phyloP scores from a whole-genome alignment of 2,113 vertebrate genomes.

The Microtus richardsoni region DNA sequence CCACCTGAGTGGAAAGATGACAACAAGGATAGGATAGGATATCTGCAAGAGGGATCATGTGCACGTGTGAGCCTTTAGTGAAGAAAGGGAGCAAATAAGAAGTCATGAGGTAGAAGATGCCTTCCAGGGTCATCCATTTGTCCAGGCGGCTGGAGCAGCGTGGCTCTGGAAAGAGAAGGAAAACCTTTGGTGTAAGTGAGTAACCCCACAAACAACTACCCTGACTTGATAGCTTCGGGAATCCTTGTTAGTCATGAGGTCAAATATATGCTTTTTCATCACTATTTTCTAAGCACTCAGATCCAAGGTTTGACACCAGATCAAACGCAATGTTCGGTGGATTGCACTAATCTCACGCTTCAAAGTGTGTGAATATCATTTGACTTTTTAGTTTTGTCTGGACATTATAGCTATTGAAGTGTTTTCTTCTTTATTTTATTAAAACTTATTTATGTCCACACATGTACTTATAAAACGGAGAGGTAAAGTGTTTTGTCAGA shows the following conservation, averaged over 20 bases:
- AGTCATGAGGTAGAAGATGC: neutral
- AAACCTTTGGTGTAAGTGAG: neutral
- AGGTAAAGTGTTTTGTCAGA: neutral
- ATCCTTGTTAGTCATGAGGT: neutral
- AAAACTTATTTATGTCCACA: neutral
- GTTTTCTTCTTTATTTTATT: neutral
- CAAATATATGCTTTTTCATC: neutral
- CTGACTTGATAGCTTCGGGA: neutral
- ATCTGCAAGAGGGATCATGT: neutral
- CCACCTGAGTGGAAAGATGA: neutral
- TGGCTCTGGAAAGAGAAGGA: neutral
- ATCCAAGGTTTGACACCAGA: neutral
- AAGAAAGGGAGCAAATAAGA: neutral
- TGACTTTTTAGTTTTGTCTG: neutral
- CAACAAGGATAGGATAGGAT: neutral
- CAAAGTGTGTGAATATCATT: neutral
- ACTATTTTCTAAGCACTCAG: neutral
- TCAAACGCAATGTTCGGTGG: neutral
- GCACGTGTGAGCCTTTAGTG: neutral
- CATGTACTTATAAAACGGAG: neutral
- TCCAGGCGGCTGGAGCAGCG: neutral
- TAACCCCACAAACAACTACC: neutral
- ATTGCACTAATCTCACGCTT: fast-evolving
- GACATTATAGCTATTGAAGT: neutral
- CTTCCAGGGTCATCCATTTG: neutral